A percentile compares a stretch with the other conserved stretches of the same genome.
Conservation (phyloP, 2,113 vertebrate species). For the Catagonus wagneri region DNA sequence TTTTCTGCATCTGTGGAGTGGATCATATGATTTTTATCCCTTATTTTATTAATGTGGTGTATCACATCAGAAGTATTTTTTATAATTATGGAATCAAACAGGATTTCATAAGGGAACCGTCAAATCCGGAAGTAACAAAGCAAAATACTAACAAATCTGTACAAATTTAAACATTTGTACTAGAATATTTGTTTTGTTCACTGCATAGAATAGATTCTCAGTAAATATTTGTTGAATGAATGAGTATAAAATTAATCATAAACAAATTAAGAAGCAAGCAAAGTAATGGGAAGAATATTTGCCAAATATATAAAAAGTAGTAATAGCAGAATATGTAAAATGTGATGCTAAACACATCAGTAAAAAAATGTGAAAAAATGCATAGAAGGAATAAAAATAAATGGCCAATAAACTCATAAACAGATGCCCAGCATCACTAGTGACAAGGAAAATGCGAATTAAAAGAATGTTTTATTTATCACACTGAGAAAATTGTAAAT, state of each 20-base stretch:
- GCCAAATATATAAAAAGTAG: neutral
- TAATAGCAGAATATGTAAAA: neutral
- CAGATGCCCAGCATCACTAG: neutral
- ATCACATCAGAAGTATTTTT: neutral
- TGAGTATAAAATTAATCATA: constrained; percentile 1
- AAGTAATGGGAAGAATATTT: constrained; percentile 40
- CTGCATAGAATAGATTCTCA: neutral
- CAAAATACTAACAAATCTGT: constrained; percentile 26
- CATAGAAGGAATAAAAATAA: constrained; percentile 8
- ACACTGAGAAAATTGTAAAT: neutral
- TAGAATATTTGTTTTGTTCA: constrained; percentile 19
- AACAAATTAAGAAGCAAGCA: constrained; percentile 7
- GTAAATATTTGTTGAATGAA: constrained; percentile 24
- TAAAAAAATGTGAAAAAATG: neutral
- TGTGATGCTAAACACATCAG: neutral
- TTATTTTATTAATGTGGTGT: neutral
- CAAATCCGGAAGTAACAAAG: neutral
- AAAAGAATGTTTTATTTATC: constrained; percentile 5
- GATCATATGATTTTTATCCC: neutral
- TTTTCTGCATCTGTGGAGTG: neutral
- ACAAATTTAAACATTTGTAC: neutral
- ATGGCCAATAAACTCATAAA: neutral
- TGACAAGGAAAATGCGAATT: constrained; percentile 27
- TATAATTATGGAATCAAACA: neutral
- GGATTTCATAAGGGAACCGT: neutral